A percentile compares a stretch with the other conserved stretches of the same genome.
These are phyloP conservation scores for Pseudomyrmex flavicornis DNA, from an alignment of 1,140 invertebrate genomes.

Conservation along the genomic window DNA sequence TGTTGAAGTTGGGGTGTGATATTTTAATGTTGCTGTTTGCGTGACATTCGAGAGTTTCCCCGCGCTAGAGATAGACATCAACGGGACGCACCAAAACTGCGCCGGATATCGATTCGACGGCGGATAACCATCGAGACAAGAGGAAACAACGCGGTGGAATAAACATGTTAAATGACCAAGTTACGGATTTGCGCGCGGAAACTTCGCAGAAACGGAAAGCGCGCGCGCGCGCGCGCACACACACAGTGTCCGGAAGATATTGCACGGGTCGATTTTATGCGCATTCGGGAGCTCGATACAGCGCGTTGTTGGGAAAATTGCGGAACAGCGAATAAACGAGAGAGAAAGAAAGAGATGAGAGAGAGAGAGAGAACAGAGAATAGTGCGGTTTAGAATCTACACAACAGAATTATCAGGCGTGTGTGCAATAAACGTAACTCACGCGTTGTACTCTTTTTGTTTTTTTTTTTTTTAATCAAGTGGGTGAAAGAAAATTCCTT, in stretches of 20 bases:
- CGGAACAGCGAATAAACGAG: neutral
- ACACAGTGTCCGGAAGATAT: slow-evolving; percentile 21
- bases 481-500: no score
- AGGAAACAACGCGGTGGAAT: slow-evolving; percentile 43
- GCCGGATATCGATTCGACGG: slow-evolving; percentile 33
- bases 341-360: neutral
- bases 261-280: slow-evolving; percentile 38
- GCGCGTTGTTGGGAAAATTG: slow-evolving; percentile 13
- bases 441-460: no score
- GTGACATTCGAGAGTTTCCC: slow-evolving; percentile 13
- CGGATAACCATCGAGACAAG: slow-evolving; percentile 49
- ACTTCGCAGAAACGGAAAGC: slow-evolving; percentile 45
- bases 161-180: slow-evolving; percentile 42
- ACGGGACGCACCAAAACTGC: neutral
- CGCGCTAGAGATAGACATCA: slow-evolving; percentile 33
- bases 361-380: neutral
- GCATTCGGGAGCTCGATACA: slow-evolving; percentile 5
- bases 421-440: no score
- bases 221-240: neutral
- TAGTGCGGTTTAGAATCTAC: no score
- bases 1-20: no score
- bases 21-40: neutral
- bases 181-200: slow-evolving; percentile 27
- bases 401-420: no score
- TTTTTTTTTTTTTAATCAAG: no score